Conservation (phyloP, 2,113 vertebrate genomes). For the Callithrix jacchus region DNA sequence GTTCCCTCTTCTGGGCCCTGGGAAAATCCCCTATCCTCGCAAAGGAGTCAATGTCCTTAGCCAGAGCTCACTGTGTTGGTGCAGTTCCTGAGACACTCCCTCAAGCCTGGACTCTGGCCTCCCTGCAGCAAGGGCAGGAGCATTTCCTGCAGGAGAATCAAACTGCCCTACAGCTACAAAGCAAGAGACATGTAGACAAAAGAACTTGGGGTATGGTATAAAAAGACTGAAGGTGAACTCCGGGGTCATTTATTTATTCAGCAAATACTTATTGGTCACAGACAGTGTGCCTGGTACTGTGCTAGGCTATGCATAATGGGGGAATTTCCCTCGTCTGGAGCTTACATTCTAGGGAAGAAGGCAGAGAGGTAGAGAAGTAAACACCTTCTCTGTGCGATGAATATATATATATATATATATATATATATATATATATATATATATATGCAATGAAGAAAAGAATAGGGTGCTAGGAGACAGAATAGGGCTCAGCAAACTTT, state of each 20-base stretch:
- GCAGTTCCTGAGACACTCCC: too few relatives aligned
- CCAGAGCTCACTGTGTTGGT: background rate
- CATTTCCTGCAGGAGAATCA: background rate
- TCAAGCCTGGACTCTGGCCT: background rate
- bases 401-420: background rate
- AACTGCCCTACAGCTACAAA: background rate
- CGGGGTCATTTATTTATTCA: background rate
- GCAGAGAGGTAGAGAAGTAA: too few relatives aligned
- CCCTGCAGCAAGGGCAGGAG: too few relatives aligned
- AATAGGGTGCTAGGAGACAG: background rate
- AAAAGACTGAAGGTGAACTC: background rate
- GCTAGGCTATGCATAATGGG: background rate
- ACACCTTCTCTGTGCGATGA: background rate
- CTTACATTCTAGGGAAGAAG: background rate
- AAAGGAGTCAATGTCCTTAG: background rate
- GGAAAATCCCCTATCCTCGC: background rate
- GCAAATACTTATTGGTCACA: background rate
- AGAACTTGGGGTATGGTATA: background rate
- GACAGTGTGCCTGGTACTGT: background rate
- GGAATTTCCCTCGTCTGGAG: background rate
- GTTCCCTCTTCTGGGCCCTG: background rate
- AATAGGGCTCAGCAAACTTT: background rate
- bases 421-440: background rate
- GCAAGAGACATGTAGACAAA: background rate
- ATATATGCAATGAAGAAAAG: background rate